Evolutionary conservation across 1,140 invertebrate species (phyloP), one percentile per base, ranked within the genome.

Genomic region (Lutraria rhynchaena): DNA sequence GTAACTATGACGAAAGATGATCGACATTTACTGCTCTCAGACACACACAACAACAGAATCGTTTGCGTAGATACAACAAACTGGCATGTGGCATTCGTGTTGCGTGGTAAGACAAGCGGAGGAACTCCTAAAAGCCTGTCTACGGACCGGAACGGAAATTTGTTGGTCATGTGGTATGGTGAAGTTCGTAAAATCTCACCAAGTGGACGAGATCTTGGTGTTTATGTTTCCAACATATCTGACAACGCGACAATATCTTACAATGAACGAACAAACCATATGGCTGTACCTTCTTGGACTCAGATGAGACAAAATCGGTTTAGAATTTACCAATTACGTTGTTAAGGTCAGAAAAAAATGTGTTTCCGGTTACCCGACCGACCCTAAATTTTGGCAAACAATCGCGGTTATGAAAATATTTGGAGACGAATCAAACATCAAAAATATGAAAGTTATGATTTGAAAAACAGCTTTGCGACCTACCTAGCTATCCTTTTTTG

Each of bases 71-170:
- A 78, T 53, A 33, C 65, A 4, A 13, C 41, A 44, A 53, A 55
- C 51, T 78, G 75, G 75, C 75, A 78, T n/a, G 75, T 78, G 29
- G 75, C 51, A 0, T 67, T 57, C 37, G 75, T 78, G 11, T 44
- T 78, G 15, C 27, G 49, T 1, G 75, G 75, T 0, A 63, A 65
- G 31, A 44, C 24, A 5, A 65, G 49, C 31, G 75, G 60, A 17
- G 63, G 75, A 19, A 49, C 61, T 46, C 75, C 75, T 24, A 35
- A 61, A 55, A 78, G 75, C 31, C 63, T 78, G 1, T 33, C 63
- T 22, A 37, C 69, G 35, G 75, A 78, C 69, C 24, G 22, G 17
- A 35, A 78, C n/a, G 75, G 60, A 11, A 69, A 78, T 31, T 15
- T 78, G 3, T 63, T 78, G 13, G 63, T 78, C 15, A 44, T 63